A percentile compares a stretch with the other conserved stretches of the same genome.
These are phyloP conservation scores for Brachirus orientalis DNA, from an alignment of 2,113 vertebrate genomes.

Conservation along the genomic window DNA sequence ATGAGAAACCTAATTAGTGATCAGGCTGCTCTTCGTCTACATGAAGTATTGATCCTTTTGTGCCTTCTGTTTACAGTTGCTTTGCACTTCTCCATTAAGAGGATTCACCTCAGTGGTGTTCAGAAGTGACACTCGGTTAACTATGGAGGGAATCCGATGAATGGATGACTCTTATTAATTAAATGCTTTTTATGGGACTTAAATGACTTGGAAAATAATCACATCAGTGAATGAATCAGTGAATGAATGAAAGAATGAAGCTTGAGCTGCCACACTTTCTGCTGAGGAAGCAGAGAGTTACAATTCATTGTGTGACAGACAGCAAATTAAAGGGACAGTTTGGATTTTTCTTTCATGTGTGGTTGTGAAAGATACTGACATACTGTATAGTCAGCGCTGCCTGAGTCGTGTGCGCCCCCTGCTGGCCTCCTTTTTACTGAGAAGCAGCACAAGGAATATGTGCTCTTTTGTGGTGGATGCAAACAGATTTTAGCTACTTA, in stretches of 20 bases:
- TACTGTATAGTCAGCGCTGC: no score
- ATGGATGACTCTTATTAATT: slow-evolving; percentile 74
- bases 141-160: slow-evolving; percentile 71
- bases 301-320: slow-evolving; percentile 19
- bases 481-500: no score
- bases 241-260: slow-evolving; percentile 57
- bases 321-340: slow-evolving; percentile 5
- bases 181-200: slow-evolving; percentile 75
- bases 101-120: slow-evolving; percentile 57
- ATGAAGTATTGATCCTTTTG: slow-evolving; percentile 62
- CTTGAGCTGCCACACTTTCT: slow-evolving; percentile 28
- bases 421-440: no score
- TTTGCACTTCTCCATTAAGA: slow-evolving; percentile 75
- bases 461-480: no score
- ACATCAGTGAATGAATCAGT: no score
- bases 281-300: slow-evolving; percentile 47
- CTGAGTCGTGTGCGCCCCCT: no score
- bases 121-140: slow-evolving; percentile 65
- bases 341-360: no score
- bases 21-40: no score
- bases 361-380: no score
- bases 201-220: slow-evolving; percentile 75
- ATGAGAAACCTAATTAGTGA: no score
- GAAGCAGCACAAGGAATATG: no score
- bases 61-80: slow-evolving; percentile 66